Conservation (phyloP, 2,797 vertebrate genomes). For the Ctenosaura bakeri region DNA sequence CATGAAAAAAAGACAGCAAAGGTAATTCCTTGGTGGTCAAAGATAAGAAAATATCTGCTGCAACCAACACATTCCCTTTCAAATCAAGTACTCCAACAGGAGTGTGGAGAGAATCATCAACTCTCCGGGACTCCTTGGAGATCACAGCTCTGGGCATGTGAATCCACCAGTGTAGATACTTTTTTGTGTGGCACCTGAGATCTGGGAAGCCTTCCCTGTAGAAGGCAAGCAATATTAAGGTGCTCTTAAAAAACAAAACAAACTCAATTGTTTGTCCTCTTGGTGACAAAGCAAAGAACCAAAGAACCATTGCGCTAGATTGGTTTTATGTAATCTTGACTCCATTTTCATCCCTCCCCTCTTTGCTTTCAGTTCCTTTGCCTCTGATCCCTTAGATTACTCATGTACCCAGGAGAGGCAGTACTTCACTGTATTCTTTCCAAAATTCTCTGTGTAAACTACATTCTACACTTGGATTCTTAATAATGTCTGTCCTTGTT, state of each 20-base stretch:
- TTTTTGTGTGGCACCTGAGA: neutral
- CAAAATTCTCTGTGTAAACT: no score
- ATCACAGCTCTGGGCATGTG: no score
- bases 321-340: neutral
- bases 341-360: neutral
- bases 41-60: neutral
- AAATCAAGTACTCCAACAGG: neutral
- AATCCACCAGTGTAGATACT: no score
- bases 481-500: no score
- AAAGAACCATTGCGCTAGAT: neutral
- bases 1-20: slow-evolving; percentile 47
- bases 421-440: no score
- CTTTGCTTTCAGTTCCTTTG: neutral
- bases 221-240: neutral
- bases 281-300: no score
- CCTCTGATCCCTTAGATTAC: no score
- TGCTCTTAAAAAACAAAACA: neutral
- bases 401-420: no score
- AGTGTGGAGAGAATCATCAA: no score
- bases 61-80: neutral
- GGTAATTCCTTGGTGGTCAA: neutral
- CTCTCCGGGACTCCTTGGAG: no score
- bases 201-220: neutral
- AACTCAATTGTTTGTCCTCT: neutral
- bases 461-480: no score